A percentile compares a stretch with the other conserved stretches of the same genome.
Conservation (phyloP, 2,888 invertebrate species). For the Hirtodrosophila cameraria region DNA sequence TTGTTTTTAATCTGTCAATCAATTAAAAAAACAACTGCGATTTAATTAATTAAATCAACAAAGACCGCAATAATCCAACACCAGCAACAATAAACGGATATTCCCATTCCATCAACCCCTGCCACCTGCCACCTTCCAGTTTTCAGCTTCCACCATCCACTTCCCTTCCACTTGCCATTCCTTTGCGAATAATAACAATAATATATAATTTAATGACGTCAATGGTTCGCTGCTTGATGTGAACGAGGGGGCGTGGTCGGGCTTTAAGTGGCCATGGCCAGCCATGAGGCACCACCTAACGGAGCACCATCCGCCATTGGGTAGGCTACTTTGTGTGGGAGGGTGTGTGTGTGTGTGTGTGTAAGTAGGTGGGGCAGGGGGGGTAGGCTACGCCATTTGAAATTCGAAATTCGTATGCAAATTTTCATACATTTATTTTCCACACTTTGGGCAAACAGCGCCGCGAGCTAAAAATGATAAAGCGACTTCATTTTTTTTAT, state of each 20-base stretch:
- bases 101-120: not conserved
- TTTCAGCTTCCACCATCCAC: not conserved
- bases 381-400: slow-evolving; percentile 57
- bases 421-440: slow-evolving; percentile 79
- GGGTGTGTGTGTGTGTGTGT: not conserved
- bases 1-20: slow-evolving; percentile 82
- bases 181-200: slow-evolving; percentile 53
- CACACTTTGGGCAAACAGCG: slow-evolving; percentile 75
- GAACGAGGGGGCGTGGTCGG: slow-evolving; percentile 46
- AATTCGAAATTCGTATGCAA: slow-evolving; percentile 77
- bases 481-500: slow-evolving; percentile 73
- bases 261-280: slow-evolving; percentile 48
- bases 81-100: slow-evolving; percentile 49
- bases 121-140: not conserved
- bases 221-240: slow-evolving; percentile 25
- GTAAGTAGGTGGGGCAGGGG: not conserved
- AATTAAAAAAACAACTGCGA: slow-evolving; percentile 81
- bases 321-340: not conserved
- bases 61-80: slow-evolving; percentile 79
- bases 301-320: slow-evolving; percentile 41
- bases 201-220: slow-evolving; percentile 70
- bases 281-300: slow-evolving; percentile 28
- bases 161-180: slow-evolving; percentile 20
- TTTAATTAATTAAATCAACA: slow-evolving; percentile 80
- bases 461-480: slow-evolving; percentile 79